Evolutionary conservation across 2,888 invertebrate species (phyloP).

Genomic region (Nasonovia ribisnigri): DNA sequence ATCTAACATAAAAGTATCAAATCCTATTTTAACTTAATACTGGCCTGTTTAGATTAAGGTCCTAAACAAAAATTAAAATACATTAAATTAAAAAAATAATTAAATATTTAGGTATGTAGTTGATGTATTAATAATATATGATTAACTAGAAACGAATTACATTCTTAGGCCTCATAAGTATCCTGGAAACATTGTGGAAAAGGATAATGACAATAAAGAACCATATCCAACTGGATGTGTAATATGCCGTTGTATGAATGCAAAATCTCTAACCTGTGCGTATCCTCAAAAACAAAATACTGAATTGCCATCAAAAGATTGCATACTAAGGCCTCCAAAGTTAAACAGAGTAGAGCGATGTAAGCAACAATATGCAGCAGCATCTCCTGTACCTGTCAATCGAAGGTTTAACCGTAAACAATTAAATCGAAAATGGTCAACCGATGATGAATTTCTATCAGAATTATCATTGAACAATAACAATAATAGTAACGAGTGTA

Average conservation of each 20-base stretch:
- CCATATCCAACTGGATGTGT: slow-evolving; percentile 52
- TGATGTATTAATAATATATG: background rate
- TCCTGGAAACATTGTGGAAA: slow-evolving; percentile 47
- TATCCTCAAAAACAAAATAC: slow-evolving; percentile 49
- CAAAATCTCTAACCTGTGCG: slow-evolving; percentile 53
- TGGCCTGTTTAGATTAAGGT: background rate
- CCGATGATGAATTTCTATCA: slow-evolving; percentile 44
- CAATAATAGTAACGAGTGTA: slow-evolving; percentile 63
- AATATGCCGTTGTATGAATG: slow-evolving; percentile 61
- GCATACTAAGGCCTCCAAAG: slow-evolving; percentile 55
- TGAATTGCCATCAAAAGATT: slow-evolving; percentile 51
- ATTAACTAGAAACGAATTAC: background rate
- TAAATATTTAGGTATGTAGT: background rate
- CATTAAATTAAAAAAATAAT: background rate
- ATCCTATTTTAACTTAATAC: background rate
- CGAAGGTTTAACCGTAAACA: slow-evolving; percentile 55
- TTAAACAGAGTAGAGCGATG: slow-evolving; percentile 56
- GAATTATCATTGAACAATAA: slow-evolving; percentile 57
- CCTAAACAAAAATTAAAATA: background rate
- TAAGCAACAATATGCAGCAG: slow-evolving; percentile 59
- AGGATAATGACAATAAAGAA: slow-evolving; percentile 54
- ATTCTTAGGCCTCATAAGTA: slow-evolving; percentile 55
- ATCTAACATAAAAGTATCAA: background rate
- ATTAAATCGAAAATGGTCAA: slow-evolving; percentile 54
- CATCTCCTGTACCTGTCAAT: slow-evolving; percentile 59